These are phyloP conservation scores for Metalampra italica DNA, from an alignment of 2,888 invertebrate genomes.

Conservation along the genomic window DNA sequence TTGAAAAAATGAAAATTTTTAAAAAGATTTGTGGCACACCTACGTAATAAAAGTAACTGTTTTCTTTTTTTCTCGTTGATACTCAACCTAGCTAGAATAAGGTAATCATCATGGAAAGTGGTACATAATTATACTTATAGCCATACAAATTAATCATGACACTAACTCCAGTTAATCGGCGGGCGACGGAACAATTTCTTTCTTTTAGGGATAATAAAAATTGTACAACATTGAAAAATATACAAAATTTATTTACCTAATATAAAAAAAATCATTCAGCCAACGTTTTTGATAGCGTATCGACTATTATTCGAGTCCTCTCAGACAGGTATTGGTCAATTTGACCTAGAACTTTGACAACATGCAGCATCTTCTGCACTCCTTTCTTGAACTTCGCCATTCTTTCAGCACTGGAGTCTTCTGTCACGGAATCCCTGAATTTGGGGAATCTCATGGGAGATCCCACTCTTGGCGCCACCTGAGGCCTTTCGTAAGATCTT, in stretches of 20 bases:
- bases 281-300: slow-evolving; percentile 60
- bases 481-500: slow-evolving; percentile 8
- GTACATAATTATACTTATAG: no score
- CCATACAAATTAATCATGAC: no score
- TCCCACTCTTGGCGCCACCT: slow-evolving; percentile 44
- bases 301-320: slow-evolving; percentile 58
- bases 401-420: slow-evolving; percentile 57
- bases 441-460: slow-evolving; percentile 28
- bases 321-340: slow-evolving; percentile 66
- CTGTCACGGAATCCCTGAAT: slow-evolving; percentile 33
- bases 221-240: not conserved
- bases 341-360: slow-evolving; percentile 63
- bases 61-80: no score
- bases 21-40: no score
- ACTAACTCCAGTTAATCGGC: no score
- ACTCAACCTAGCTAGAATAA: no score
- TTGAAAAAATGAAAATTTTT: no score
- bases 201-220: no score
- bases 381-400: slow-evolving; percentile 68
- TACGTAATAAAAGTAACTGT: no score
- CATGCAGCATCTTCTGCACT: slow-evolving; percentile 61
- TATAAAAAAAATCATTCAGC: slow-evolving; percentile 39
- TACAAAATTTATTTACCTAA: not conserved
- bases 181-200: no score
- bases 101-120: no score